Evolutionary conservation across 2,888 invertebrate species (phyloP).

Genomic region (Nomada ruficornis): DNA sequence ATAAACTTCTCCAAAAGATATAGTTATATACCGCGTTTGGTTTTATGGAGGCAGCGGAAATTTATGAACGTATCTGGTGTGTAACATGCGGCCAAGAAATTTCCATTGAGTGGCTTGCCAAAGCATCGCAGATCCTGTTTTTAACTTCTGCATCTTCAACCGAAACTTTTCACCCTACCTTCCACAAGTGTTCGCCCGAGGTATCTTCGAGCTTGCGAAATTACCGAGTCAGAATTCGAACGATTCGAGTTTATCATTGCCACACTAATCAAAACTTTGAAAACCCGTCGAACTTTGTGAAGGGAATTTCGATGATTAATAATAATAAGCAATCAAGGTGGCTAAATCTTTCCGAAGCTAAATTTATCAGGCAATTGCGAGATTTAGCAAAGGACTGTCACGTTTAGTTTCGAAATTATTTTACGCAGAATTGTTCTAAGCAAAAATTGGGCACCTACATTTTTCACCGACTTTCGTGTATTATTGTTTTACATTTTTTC

Average conservation of each 20-base stretch:
- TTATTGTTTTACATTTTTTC: background rate
- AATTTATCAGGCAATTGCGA: background rate
- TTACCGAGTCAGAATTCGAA: background rate
- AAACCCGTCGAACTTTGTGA: background rate
- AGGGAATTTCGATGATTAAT: background rate
- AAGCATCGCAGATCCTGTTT: constrained; percentile 21
- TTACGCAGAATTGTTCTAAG: too few relatives aligned
- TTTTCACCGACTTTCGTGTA: background rate
- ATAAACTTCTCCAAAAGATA: constrained; percentile 26
- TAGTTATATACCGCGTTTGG: constrained; percentile 6
- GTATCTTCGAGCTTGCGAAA: background rate
- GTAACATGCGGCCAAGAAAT: constrained; percentile 34
- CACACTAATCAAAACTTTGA: background rate
- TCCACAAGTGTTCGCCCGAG: background rate
- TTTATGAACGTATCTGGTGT: constrained; percentile 55
- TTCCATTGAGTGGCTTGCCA: constrained; percentile 42
- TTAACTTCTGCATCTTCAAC: constrained; percentile 13
- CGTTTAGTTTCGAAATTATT: background rate
- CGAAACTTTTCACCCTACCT: background rate
- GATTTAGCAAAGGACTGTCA: background rate
- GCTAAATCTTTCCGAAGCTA: background rate
- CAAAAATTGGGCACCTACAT: background rate
- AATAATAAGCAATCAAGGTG: background rate
- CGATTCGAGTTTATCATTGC: background rate
- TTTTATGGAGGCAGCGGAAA: constrained; percentile 37